phyloP scores from a whole-genome alignment of 1,140 invertebrate species.

The Tetramorium alpestre region DNA sequence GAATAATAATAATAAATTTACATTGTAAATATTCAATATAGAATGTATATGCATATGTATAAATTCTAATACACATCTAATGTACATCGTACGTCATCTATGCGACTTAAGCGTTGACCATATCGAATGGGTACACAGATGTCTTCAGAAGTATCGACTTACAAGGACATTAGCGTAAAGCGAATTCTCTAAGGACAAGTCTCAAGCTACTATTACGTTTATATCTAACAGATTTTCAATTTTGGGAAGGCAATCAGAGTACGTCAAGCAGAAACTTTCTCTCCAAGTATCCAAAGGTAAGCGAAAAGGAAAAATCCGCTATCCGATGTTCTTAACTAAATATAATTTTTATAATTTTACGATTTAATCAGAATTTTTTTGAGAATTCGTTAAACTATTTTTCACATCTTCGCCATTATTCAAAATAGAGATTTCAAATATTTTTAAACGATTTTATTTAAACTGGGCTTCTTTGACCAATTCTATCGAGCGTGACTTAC shows the following conservation, averaged over 20 bases:
- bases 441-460: background rate
- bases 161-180: conserved; percentile 3
- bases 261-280: background rate
- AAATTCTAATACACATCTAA: background rate
- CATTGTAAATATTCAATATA: background rate
- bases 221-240: background rate
- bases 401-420: background rate
- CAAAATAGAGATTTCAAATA: background rate
- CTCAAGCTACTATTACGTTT: background rate
- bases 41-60: background rate
- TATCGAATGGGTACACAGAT: background rate
- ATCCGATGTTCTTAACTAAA: background rate
- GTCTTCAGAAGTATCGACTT: background rate
- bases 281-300: background rate
- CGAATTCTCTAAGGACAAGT: conserved; percentile 12
- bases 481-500: background rate
- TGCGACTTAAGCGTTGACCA: background rate
- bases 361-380: background rate
- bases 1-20: conserved; percentile 3
- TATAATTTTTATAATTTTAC: background rate
- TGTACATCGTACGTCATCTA: background rate
- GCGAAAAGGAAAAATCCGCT: background rate
- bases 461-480: background rate
- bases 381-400: background rate
- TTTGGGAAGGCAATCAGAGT: background rate